These are phyloP conservation scores for Monodelphis domestica DNA, from an alignment of 2,797 vertebrate species.

Conservation along the genomic window DNA sequence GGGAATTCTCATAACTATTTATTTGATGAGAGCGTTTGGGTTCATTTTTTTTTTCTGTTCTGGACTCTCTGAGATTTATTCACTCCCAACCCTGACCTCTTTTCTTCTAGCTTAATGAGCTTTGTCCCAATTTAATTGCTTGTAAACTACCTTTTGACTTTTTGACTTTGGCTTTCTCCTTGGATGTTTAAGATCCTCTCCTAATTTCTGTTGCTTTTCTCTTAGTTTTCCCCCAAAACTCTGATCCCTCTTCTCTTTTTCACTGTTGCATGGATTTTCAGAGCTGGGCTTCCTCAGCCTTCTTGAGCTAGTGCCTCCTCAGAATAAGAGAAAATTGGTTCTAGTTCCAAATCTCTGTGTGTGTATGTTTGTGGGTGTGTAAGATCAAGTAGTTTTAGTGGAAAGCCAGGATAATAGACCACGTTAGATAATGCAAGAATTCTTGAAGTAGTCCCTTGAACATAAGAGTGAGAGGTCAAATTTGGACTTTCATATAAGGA, in stretches of 20 bases:
- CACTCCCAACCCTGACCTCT: background rate
- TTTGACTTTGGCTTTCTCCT: background rate
- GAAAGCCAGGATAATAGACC: slow-evolving; percentile 1
- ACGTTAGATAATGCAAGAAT: slow-evolving; percentile 47
- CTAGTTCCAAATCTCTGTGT: background rate
- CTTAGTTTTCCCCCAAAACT: background rate
- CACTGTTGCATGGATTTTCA: background rate
- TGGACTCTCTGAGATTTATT: background rate
- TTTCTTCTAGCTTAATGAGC: background rate
- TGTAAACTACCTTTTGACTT: background rate
- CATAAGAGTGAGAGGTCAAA: slow-evolving; percentile 28
- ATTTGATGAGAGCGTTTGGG: background rate
- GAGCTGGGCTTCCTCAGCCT: background rate
- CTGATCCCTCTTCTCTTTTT: background rate
- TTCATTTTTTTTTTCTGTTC: background rate
- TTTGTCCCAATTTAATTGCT: background rate
- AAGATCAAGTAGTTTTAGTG: slow-evolving; percentile 38
- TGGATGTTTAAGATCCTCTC: background rate
- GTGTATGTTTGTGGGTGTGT: background rate
- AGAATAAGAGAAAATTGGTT: background rate
- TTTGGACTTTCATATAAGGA: background rate
- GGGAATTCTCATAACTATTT: background rate
- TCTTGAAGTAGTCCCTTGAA: slow-evolving; percentile 45
- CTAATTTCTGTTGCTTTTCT: background rate
- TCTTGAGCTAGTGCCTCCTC: background rate